Conservation (phyloP, 2,797 vertebrate genomes). For the Mus minutoides region DNA sequence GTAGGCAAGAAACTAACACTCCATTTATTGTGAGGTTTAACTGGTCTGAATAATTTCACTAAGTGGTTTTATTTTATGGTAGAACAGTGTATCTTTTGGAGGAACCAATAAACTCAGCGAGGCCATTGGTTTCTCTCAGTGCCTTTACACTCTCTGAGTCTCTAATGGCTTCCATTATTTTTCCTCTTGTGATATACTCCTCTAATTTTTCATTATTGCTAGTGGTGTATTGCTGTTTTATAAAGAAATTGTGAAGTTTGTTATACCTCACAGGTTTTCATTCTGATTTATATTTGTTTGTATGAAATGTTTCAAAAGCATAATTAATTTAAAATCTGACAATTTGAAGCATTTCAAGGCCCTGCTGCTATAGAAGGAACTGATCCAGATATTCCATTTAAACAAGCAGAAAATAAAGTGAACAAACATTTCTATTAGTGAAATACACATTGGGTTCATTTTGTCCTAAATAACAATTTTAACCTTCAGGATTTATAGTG, state of each 20-base stretch:
- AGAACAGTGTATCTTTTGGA: slow-evolving; percentile 39
- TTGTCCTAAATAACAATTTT: slow-evolving; percentile 44
- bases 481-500: not conserved
- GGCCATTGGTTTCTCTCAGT: slow-evolving; percentile 39
- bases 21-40: slow-evolving; percentile 43
- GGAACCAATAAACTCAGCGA: slow-evolving; percentile 51
- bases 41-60: slow-evolving; percentile 52
- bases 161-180: slow-evolving; percentile 71
- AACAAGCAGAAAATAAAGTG: slow-evolving; percentile 5
- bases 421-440: slow-evolving; percentile 50
- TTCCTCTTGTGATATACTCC: slow-evolving; percentile 57
- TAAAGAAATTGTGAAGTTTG: slow-evolving; percentile 52
- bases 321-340: slow-evolving; percentile 65
- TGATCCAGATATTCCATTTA: slow-evolving; percentile 55
- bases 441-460: slow-evolving; percentile 52
- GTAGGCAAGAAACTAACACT: slow-evolving; percentile 33
- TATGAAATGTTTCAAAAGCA: slow-evolving; percentile 63
- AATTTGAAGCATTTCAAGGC: slow-evolving; percentile 30
- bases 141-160: slow-evolving; percentile 55
- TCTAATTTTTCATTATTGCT: slow-evolving; percentile 76
- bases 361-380: slow-evolving; percentile 36
- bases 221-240: slow-evolving; percentile 61
- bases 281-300: slow-evolving; percentile 71
- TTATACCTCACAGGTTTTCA: slow-evolving; percentile 56
- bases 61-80: slow-evolving; percentile 33